phyloP scores from a whole-genome alignment of 2,888 invertebrate genomes.

The Norana najaformis region DNA sequence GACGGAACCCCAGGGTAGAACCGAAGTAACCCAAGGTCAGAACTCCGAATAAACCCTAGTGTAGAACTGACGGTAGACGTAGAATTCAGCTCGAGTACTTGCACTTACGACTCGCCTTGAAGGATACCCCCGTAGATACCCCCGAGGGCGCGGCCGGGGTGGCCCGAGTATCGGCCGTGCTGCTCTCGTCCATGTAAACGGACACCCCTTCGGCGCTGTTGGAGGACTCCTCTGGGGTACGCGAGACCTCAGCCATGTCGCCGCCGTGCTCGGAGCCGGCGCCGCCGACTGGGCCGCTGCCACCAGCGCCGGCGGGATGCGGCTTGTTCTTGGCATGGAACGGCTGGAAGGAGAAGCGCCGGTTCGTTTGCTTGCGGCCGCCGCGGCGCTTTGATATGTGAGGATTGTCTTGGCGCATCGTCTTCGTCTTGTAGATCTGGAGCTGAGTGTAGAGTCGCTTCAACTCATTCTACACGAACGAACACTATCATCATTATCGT shows the following conservation, averaged over 20 bases:
- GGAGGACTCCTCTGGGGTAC: constrained; percentile 87
- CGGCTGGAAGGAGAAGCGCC: constrained; percentile 78
- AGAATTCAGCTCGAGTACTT: constrained; percentile 33
- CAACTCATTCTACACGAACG: constrained; percentile 67
- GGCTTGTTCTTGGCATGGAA: constrained; percentile 73
- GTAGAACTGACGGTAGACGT: background rate
- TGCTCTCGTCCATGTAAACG: constrained; percentile 43
- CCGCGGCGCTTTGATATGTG: constrained; percentile 92
- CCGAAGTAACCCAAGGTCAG: background rate
- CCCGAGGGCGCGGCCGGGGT: constrained; percentile 26
- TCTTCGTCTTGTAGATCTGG: constrained; percentile 88
- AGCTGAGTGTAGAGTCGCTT: constrained; percentile 86
- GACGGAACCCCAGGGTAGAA: background rate
- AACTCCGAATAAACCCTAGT: background rate
- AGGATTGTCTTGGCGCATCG: constrained; percentile 89
- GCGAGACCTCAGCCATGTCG: constrained; percentile 71
- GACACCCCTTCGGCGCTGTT: constrained; percentile 78
- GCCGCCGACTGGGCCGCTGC: constrained; percentile 22
- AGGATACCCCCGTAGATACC: constrained; percentile 47
- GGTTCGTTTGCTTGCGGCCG: constrained; percentile 73
- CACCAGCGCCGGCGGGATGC: constrained; percentile 53
- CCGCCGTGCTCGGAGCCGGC: constrained; percentile 29
- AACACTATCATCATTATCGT: background rate
- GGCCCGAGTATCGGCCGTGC: constrained; percentile 26
- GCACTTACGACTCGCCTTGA: constrained; percentile 54